A percentile compares a stretch with the other conserved stretches of the same genome.
These are phyloP conservation scores for Iphiclides podalirius DNA, from an alignment of 2,888 invertebrate species.

Conservation along the genomic window DNA sequence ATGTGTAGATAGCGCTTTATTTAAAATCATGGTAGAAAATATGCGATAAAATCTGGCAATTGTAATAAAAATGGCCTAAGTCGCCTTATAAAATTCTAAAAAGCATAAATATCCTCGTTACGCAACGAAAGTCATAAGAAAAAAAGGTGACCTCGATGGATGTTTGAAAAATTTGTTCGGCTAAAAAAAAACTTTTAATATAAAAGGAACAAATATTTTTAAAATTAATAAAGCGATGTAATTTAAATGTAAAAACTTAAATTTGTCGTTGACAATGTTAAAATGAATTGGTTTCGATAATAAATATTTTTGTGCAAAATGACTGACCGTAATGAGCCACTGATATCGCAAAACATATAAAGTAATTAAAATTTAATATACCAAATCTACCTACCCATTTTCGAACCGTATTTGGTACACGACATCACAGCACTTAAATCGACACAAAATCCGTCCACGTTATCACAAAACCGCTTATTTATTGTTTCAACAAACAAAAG, in stretches of 20 bases:
- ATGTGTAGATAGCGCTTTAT: slow-evolving; percentile 18
- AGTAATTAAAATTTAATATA: slow-evolving; percentile 2
- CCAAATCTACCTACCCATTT: slow-evolving; percentile 29
- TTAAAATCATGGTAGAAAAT: slow-evolving; percentile 21
- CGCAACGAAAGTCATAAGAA: slow-evolving; percentile 2
- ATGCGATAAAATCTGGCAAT: slow-evolving; percentile 9
- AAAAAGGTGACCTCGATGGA: slow-evolving; percentile 18
- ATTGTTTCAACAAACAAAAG: slow-evolving; percentile 31
- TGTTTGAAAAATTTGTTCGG: slow-evolving; percentile 9
- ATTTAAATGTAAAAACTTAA: too few relatives aligned
- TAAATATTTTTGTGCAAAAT: background rate
- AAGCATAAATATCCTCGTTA: slow-evolving; percentile 2
- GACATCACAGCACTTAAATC: slow-evolving; percentile 28
- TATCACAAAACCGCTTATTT: slow-evolving; percentile 26
- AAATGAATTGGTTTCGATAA: too few relatives aligned
- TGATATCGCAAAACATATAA: too few relatives aligned
- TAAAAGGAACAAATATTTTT: background rate
- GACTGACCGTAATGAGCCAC: too few relatives aligned
- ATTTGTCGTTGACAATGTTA: too few relatives aligned
- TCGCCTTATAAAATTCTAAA: background rate
- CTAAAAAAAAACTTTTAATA: background rate
- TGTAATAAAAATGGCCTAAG: slow-evolving; percentile 9
- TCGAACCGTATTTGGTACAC: slow-evolving; percentile 23
- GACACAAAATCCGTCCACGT: slow-evolving; percentile 28
- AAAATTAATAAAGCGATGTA: too few relatives aligned